phyloP scores from a whole-genome alignment of 1,140 invertebrate genomes.

The Hetaerina americana region DNA sequence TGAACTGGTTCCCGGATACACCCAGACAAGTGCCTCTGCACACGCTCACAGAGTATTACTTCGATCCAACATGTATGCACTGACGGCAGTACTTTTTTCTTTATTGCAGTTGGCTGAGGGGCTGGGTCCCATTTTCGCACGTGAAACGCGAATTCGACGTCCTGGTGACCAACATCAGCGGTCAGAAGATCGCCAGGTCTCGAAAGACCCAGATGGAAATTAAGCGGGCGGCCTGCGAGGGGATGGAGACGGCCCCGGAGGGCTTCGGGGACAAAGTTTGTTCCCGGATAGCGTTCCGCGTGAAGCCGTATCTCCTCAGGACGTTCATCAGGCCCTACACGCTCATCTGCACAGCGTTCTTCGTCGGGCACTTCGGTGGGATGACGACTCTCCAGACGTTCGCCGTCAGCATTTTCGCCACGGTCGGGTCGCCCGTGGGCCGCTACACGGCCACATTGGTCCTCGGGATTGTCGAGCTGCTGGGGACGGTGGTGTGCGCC shows the following conservation, averaged over 20 bases:
- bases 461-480: constrained; percentile 48
- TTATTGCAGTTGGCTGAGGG: constrained; percentile 41
- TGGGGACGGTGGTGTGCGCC: constrained; percentile 45
- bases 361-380: constrained; percentile 55
- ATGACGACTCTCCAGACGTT: constrained; percentile 55
- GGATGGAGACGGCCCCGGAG: too few relatives aligned
- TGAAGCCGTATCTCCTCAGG: constrained; percentile 29
- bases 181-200: not conserved
- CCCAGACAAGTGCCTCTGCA: too few relatives aligned
- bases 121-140: constrained; percentile 39
- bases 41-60: too few relatives aligned
- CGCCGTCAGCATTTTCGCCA: constrained; percentile 53
- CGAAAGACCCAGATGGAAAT: not conserved
- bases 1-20: too few relatives aligned
- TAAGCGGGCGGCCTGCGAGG: constrained; percentile 9
- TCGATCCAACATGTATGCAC: too few relatives aligned
- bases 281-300: not conserved
- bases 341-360: constrained; percentile 47
- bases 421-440: constrained; percentile 51
- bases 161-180: constrained; percentile 24
- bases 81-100: too few relatives aligned
- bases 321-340: constrained; percentile 48
- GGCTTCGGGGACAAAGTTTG: not conserved
- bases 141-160: constrained; percentile 41
- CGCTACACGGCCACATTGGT: constrained; percentile 57